A percentile compares a stretch with the other conserved stretches of the same genome.
These are phyloP conservation scores for Luscinia megarhynchos DNA, from an alignment of 2,797 vertebrate genomes.

Conservation along the genomic window DNA sequence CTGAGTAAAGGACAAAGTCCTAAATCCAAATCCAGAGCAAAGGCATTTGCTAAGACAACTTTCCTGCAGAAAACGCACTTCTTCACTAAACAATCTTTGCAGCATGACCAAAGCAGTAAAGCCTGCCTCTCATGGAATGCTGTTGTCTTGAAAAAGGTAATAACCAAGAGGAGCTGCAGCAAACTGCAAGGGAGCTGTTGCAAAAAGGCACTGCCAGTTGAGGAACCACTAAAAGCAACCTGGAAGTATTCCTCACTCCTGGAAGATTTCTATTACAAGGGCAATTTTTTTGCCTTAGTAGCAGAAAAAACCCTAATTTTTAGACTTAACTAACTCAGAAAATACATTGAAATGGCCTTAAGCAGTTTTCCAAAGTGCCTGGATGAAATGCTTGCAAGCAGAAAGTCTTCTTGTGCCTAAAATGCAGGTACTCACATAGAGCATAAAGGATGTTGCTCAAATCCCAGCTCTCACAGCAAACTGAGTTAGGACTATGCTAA, in stretches of 20 bases:
- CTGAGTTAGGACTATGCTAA: neutral
- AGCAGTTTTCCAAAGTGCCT: neutral
- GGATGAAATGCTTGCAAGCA: neutral
- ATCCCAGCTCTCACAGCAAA: neutral
- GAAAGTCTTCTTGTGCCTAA: neutral
- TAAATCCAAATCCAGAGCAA: neutral
- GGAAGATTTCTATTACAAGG: neutral
- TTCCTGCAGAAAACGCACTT: neutral
- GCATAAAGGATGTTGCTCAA: neutral
- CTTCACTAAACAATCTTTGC: neutral
- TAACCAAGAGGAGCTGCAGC: neutral
- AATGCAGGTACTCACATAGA: neutral
- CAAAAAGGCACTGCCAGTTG: neutral
- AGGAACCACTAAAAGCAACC: neutral
- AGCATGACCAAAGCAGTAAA: neutral
- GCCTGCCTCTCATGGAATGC: neutral
- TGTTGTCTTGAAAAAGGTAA: neutral
- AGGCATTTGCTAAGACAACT: neutral
- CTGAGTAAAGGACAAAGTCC: neutral
- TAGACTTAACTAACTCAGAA: neutral
- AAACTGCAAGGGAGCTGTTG: neutral
- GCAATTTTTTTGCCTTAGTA: neutral
- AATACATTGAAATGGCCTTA: neutral
- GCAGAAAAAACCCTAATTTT: neutral
- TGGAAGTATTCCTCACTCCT: neutral